These are phyloP conservation scores for Ptychobarbus kaznakovi DNA, from an alignment of 2,797 vertebrate species.

Conservation along the genomic window DNA sequence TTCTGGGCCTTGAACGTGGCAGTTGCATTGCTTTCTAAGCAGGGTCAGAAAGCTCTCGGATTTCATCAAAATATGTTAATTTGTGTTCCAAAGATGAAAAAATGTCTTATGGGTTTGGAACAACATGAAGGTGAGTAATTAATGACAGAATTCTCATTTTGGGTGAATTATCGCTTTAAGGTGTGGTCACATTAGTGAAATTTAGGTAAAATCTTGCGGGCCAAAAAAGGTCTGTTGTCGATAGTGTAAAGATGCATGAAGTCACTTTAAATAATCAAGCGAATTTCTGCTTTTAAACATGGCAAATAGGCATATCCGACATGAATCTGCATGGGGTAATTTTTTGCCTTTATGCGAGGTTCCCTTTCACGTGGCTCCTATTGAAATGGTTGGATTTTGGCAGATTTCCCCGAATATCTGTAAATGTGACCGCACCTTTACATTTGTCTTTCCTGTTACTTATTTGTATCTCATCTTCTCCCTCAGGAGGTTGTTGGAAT, in stretches of 20 bases:
- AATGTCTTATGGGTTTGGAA: no score
- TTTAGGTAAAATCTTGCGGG: background rate
- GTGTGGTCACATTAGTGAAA: background rate
- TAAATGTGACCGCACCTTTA: background rate
- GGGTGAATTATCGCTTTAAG: background rate
- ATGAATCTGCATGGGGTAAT: background rate
- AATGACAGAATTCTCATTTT: background rate
- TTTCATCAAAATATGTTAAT: no score
- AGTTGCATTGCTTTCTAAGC: no score
- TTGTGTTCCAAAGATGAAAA: no score
- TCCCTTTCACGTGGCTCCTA: background rate
- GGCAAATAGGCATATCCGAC: background rate
- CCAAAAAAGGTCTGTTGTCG: background rate
- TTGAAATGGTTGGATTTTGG: background rate
- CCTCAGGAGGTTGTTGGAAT: constrained; percentile 93
- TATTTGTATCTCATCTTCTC: constrained; percentile 29
- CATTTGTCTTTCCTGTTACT: background rate
- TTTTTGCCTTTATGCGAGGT: background rate
- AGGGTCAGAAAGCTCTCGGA: no score
- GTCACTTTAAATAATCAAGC: background rate
- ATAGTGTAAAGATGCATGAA: background rate
- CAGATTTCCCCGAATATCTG: background rate
- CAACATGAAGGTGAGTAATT: no score
- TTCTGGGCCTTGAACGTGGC: no score
- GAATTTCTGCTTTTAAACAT: background rate